These are phyloP conservation scores for Cantharis rufa DNA, from an alignment of 2,888 invertebrate species.

Conservation along the genomic window DNA sequence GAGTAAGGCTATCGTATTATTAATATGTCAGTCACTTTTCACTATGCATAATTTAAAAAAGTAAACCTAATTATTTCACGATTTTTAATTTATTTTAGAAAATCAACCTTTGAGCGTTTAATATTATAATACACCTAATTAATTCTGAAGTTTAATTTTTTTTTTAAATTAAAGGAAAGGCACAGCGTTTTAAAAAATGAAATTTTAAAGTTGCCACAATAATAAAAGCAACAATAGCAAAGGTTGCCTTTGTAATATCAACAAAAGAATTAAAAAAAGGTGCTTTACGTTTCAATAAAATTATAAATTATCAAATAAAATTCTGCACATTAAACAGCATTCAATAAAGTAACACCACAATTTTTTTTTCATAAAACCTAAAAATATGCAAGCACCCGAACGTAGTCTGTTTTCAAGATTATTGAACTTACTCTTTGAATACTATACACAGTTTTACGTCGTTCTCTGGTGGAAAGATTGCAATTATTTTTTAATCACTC, in stretches of 20 bases:
- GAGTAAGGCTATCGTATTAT: conserved; percentile 24
- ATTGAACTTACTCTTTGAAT: neutral
- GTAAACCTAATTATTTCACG: conserved; percentile 25
- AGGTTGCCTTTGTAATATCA: neutral
- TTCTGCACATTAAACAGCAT: neutral
- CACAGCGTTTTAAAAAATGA: neutral
- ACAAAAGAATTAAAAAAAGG: neutral
- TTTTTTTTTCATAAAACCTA: neutral
- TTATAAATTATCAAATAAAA: neutral
- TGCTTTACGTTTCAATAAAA: neutral
- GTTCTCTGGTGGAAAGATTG: neutral
- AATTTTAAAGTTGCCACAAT: neutral
- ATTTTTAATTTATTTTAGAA: conserved; percentile 23
- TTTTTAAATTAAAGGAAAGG: neutral
- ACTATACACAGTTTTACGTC: neutral
- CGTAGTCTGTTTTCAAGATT: neutral
- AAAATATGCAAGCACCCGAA: neutral
- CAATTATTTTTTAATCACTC: neutral
- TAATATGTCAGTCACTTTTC: conserved; percentile 28
- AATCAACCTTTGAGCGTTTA: neutral
- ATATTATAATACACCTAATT: neutral
- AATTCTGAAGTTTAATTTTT: neutral
- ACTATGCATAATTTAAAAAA: conserved; percentile 7
- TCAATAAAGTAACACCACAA: neutral
- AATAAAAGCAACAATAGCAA: neutral